Evolutionary conservation across 2,113 vertebrate species (phyloP), one percentile per base, ranked within the genome.

Genomic region (Micromys minutus): DNA sequence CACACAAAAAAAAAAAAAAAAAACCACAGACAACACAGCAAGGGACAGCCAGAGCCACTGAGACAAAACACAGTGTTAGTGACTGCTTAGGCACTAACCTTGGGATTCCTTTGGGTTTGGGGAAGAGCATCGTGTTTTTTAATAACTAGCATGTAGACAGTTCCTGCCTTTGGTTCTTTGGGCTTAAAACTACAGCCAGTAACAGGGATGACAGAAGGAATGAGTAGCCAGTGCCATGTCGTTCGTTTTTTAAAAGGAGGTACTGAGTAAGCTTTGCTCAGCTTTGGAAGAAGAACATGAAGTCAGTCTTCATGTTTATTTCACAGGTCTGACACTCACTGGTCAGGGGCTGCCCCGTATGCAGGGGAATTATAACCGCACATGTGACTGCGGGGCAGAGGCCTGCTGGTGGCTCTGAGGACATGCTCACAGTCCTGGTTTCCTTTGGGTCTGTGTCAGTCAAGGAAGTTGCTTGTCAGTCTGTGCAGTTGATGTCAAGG

Each of bases 251-350:
- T 15, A 3, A 29, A 91, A 55, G 4, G 19, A 97, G 52, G 72
- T 34, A 21, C 16, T 42, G 52, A 65, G 19, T 22, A 67, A 81
- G 47, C 36, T 80, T 47, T 67, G 34, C 52, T 88, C 12, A 61
- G 26, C 42, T 24, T 13, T 89, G 72, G 63, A 39, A 69, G 80
- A 96, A 45, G 61, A 72, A 87, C 90, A 81, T 17, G 21, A 83
- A 63, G 61, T 52, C 21, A 92, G 59, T 36, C 9, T 6, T 31
- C 4, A 7, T 22, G 13, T 29, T 39, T 81, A 5, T 42, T 80
- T 55, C 69, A 63, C 3, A 93, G n/a, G 39, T 50, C 57, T 2
- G 17, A 19, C 2, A 42, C 61, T 39, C 45, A 24, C 10, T 11
- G 63, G 11, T 24, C 61, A n/a, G 50, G 24, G 9, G 11, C 29